These are phyloP conservation scores for Drosophila serrata DNA, from an alignment of 1,140 invertebrate genomes.

Conservation along the genomic window DNA sequence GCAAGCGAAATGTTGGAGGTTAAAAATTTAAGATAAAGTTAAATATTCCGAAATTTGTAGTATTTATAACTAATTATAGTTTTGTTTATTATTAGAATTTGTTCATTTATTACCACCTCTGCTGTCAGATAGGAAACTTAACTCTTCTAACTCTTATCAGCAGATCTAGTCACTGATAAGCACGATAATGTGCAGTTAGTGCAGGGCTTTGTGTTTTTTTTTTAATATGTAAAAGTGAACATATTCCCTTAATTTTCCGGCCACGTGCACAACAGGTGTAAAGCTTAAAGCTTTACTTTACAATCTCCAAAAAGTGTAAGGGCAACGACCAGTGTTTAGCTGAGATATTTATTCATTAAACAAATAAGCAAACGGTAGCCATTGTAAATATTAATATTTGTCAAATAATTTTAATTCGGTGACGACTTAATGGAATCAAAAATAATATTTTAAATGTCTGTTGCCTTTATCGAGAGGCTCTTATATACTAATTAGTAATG, in stretches of 20 bases:
- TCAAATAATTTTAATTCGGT: not conserved
- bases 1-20: not conserved
- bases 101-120: not conserved
- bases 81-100: not conserved
- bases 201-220: not conserved
- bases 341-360: not conserved
- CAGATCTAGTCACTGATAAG: slow-evolving; percentile 19
- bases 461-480: not conserved
- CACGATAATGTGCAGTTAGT: slow-evolving; percentile 16
- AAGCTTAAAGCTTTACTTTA: not conserved
- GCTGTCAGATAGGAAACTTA: slow-evolving; percentile 14
- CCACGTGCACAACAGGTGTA: slow-evolving; percentile 2
- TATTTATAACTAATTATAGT: not conserved
- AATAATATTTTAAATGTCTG: not conserved
- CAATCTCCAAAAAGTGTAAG: not conserved
- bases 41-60: too few relatives aligned
- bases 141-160: slow-evolving; percentile 9
- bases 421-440: not conserved
- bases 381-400: not conserved
- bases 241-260: not conserved
- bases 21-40: not conserved
- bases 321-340: slow-evolving; percentile 1
- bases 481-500: not conserved
- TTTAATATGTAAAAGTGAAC: not conserved
- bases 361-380: not conserved